Evolutionary conservation across 2,888 invertebrate species (phyloP).

Genomic region (Nematopogon swammerdamellus): DNA sequence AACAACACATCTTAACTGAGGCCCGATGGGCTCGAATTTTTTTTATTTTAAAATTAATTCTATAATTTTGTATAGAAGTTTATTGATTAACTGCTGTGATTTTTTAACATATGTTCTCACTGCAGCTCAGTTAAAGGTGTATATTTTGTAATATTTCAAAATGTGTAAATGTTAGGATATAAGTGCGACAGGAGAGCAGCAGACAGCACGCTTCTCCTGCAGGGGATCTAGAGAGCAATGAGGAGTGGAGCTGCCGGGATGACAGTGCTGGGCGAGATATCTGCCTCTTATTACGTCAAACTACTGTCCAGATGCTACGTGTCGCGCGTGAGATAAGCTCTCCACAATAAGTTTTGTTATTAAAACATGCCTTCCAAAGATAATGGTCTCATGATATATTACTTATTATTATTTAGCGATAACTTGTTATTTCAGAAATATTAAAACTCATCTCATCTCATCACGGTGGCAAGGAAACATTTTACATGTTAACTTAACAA

Average conservation of each 20-base stretch:
- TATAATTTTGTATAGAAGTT: constrained; percentile 2
- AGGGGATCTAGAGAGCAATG: background rate
- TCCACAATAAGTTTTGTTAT: constrained; percentile 30
- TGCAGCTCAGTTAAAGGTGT: constrained; percentile 7
- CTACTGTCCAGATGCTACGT: constrained; percentile 47
- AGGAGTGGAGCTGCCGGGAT: background rate
- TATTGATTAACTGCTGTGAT: constrained; percentile 1
- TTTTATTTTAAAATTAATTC: constrained; percentile 15
- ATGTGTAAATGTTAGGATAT: no score
- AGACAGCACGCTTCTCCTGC: background rate
- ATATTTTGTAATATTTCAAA: constrained; percentile 1
- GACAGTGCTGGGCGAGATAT: constrained; percentile 29
- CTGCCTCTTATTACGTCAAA: constrained; percentile 51
- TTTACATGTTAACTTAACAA: no score
- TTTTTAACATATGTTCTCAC: background rate
- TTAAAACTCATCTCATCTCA: no score
- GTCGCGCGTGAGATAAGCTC: constrained; percentile 37
- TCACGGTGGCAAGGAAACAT: no score
- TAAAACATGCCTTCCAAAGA: constrained; percentile 18
- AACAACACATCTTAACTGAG: constrained; percentile 56
- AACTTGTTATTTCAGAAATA: no score
- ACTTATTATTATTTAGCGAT: no score
- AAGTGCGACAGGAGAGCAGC: no score
- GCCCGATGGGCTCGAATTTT: no score
- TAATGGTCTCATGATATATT: background rate